These are phyloP conservation scores for Nycteola revayana DNA, from an alignment of 2,888 invertebrate species.

Conservation along the genomic window DNA sequence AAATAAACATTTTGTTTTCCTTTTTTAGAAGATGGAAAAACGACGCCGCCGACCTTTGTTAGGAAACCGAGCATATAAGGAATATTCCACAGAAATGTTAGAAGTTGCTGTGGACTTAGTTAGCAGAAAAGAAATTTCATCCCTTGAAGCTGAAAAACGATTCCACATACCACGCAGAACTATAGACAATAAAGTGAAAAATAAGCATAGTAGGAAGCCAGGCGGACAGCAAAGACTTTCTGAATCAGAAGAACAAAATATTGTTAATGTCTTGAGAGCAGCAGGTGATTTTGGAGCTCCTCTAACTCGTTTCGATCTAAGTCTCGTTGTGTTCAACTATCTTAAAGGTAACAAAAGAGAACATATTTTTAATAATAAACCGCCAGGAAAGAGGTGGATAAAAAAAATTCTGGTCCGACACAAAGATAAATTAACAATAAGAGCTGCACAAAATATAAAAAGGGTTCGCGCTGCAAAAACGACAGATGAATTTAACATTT, in stretches of 20 bases:
- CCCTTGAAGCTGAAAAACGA: constrained; percentile 15
- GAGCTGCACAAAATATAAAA: constrained; percentile 17
- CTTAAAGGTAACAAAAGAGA: constrained; percentile 11
- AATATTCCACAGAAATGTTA: constrained; percentile 13
- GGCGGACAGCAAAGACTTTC: constrained; percentile 16
- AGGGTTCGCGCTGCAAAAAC: constrained; percentile 14
- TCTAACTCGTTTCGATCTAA: constrained; percentile 15
- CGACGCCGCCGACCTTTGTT: no score
- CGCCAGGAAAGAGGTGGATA: constrained; percentile 13
- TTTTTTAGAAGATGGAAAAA: no score
- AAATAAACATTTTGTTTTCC: no score
- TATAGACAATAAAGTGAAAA: constrained; percentile 22
- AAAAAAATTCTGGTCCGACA: constrained; percentile 12
- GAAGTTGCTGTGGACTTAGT: constrained; percentile 11
- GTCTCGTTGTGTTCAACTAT: constrained; percentile 15
- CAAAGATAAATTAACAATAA: constrained; percentile 10
- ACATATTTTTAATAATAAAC: constrained; percentile 10
- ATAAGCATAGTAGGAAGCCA: constrained; percentile 12
- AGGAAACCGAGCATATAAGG: neutral
- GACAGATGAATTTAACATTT: constrained; percentile 9
- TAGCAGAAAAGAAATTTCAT: constrained; percentile 2
- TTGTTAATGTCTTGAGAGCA: constrained; percentile 12
- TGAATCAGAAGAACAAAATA: constrained; percentile 11
- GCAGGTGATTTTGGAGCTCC: constrained; percentile 15
- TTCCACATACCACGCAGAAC: constrained; percentile 15